phyloP scores from a whole-genome alignment of 2,888 invertebrate species.

The Polyploca ridens region DNA sequence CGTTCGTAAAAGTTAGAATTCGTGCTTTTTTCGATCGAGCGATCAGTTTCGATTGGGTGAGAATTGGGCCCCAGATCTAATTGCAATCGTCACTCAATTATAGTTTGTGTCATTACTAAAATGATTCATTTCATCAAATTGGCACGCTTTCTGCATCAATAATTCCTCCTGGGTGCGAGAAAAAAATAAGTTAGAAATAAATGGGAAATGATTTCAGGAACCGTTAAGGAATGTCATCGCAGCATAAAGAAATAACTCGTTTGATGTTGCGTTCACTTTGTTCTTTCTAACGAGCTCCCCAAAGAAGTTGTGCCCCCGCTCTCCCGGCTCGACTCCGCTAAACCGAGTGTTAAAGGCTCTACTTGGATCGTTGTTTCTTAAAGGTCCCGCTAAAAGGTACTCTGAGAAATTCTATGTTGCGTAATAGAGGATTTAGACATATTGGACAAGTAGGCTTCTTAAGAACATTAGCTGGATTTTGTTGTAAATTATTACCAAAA shows the following conservation, averaged over 20 bases:
- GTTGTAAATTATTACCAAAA: too few relatives aligned
- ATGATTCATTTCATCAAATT: neutral
- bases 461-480: neutral
- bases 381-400: constrained; percentile 46
- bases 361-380: constrained; percentile 36
- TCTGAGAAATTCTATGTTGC: constrained; percentile 35
- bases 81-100: neutral
- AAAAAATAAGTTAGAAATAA: constrained; percentile 45
- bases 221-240: constrained; percentile 65
- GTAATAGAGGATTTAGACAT: constrained; percentile 2
- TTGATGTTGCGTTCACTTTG: constrained; percentile 71
- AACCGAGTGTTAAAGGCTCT: constrained; percentile 60
- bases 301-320: constrained; percentile 48
- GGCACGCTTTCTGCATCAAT: neutral
- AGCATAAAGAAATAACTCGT: constrained; percentile 64
- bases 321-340: constrained; percentile 45
- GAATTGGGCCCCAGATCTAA: neutral
- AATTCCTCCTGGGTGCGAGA: neutral
- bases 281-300: constrained; percentile 68
- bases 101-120: neutral
- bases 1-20: too few relatives aligned
- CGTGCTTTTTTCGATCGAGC: too few relatives aligned
- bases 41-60: too few relatives aligned
- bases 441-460: neutral
- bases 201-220: constrained; percentile 56